Evolutionary conservation across 2,888 invertebrate species (phyloP), one percentile per base, ranked within the genome.

Genomic region (Urechis unicinctus): DNA sequence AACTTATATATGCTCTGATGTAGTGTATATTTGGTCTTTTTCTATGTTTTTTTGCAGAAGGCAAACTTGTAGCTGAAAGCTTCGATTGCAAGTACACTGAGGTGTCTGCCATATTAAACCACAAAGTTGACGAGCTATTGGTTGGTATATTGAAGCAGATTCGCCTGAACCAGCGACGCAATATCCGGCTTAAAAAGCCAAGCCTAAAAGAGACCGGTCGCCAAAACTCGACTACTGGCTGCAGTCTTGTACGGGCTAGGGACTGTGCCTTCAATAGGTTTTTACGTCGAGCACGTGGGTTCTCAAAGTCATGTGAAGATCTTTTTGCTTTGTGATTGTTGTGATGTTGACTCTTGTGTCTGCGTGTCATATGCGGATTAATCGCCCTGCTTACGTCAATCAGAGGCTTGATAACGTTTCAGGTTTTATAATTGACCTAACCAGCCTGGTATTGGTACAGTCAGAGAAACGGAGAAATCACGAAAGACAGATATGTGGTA

Each of bases 31-130:
- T 5, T 47, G n/a, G 25, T 17, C 24, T 45, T 31, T 24, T 56
- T 52, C 31, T 24, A 9, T 30, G n/a, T 13, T 36, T 48, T 36
- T 6, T 81, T 81, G 46, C 85, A 95, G 96, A 96, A 81, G 95
- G 94, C 52, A 91, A 91, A 78, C 88, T 90, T 71, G 82, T 93
- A 64, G 94, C 94, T 5, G 90, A 90, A 77, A 89, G 89, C 2
- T 91, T 88, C 79, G 87, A 91, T 64, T 87, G 91, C 55, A 94
- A 95, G 79, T 93, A 91, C 82, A 89, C 92, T 64, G 95, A 96
- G 80, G 89, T 95, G 24, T 95, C 95, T 0, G 94, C 94, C 21
- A 95, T 92, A n/a, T 89, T 96, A 71, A 95, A 94, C 80, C 93
- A 95, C 82, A 93, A 95, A 77, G 91, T 95, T 29, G 95, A 96